Base-by-base conservation (phyloP, 2,888 invertebrate species). In the Melangyna quadrimaculata region DNA sequence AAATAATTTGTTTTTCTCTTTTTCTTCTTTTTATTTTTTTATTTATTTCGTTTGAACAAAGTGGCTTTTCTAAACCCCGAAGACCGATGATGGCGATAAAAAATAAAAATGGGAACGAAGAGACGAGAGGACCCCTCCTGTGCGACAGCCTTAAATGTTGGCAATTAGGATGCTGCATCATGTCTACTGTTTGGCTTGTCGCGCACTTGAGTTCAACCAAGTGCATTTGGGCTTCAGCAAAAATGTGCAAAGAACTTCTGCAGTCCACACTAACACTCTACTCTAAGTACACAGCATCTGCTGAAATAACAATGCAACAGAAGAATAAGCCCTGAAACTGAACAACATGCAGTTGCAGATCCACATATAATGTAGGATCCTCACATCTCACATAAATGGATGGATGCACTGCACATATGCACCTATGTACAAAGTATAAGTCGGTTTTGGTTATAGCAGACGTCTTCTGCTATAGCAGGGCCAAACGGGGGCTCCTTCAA, bases 1-100 rank as follows among this genome's bases (percentile, higher is more conserved):
- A 88, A 90, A 88, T 90, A 90, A 90, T 89, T 91, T 90, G 89
- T 89, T 89, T 89, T 88, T 89, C 90, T 89, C 87, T 75, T 63
- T 87, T 35, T 35, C 19, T 14, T 14, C 14, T 14, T 59, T 37
- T 19, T 61, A 2, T n/a, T 19, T 12, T 32, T 29, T 65, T 32
- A 32, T 7, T 35, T 35, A 14, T 35, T 22, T 35, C 19, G 12
- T 19, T 59, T 59, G 6, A 35, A 51, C 35, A 51, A 67, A 67
- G 67, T 67, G 65, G 51, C 35, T 67, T 51, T 51, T 35, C 67
- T 67, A 35, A 17, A 24, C 32, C 78, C 71, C 67, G 67, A 78
- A 32, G 78, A 74, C 79, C 84, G 77, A 81, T 79, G 83, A 67
- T 87, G 48, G 61, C 19, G 57, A 57, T 17, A n/a, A 48, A 35